phyloP scores from a whole-genome alignment of 2,888 invertebrate genomes.

The Drosophila pullipes region DNA sequence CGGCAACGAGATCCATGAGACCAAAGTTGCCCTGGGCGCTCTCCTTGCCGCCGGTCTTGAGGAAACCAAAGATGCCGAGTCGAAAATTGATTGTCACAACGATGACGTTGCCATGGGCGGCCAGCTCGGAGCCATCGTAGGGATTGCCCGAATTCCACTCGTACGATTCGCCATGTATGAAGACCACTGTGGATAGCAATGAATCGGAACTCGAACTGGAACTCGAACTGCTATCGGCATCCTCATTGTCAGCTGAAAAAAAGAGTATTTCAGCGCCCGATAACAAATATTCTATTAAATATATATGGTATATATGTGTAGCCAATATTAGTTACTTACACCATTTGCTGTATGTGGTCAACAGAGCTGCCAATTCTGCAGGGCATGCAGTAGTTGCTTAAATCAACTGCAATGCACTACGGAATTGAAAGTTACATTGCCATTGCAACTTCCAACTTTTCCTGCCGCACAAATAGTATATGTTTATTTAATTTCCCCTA shows the following conservation, averaged over 20 bases:
- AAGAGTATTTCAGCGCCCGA: neutral
- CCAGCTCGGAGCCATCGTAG: conserved; percentile 97
- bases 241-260: conserved; percentile 24
- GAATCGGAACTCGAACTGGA: conserved; percentile 33
- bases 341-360: conserved; percentile 57
- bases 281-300: neutral
- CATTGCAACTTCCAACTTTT: conserved; percentile 10
- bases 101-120: conserved; percentile 95
- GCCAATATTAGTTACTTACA: conserved; percentile 1
- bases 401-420: conserved; percentile 98
- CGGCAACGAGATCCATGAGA: conserved; percentile 96
- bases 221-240: conserved; percentile 16
- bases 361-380: conserved; percentile 94
- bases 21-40: conserved; percentile 97
- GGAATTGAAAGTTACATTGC: conserved; percentile 91
- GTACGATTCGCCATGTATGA: conserved; percentile 97
- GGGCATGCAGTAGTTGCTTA: conserved; percentile 94
- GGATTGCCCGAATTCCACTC: conserved; percentile 99
- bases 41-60: conserved; percentile 95
- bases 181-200: conserved; percentile 92
- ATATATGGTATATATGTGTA: neutral
- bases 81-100: conserved; percentile 97
- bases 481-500: conserved; percentile 5
- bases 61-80: conserved; percentile 94
- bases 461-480: neutral